Conservation (phyloP, 2,888 invertebrate genomes). For the Scaptomyza cyrtandrae region DNA sequence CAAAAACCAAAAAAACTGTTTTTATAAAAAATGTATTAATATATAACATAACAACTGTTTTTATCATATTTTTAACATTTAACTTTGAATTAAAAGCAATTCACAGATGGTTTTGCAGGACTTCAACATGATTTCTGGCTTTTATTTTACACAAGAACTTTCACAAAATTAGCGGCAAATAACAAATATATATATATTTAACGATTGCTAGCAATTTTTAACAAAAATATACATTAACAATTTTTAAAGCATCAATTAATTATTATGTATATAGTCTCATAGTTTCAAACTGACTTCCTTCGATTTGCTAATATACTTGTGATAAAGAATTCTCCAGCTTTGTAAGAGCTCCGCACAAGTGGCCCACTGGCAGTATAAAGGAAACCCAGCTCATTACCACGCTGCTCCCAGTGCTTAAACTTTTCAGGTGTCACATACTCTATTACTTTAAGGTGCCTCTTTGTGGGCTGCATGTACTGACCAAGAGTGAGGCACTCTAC, state of each 20-base stretch:
- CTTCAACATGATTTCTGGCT: not conserved
- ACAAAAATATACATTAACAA: conserved; percentile 11
- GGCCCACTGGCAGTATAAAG: conserved; percentile 99
- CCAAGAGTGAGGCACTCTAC: conserved; percentile 99
- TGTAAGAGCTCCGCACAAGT: conserved; percentile 97
- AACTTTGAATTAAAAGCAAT: not conserved
- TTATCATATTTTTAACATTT: not conserved
- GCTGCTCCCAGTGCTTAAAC: conserved; percentile 93
- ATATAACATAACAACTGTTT: too few species aligned
- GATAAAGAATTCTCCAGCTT: conserved; percentile 98
- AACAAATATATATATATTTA: conserved; percentile 22
- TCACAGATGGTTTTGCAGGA: too few species aligned
- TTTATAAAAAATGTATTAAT: too few species aligned
- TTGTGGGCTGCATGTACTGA: conserved; percentile 99
- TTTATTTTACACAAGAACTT: not conserved
- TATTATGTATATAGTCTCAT: not conserved
- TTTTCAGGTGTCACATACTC: conserved; percentile 99
- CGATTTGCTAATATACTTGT: conserved; percentile 90
- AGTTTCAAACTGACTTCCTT: conserved; percentile 35
- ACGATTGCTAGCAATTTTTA: conserved; percentile 24
- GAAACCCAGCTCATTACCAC: conserved; percentile 94
- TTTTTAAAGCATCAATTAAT: not conserved
- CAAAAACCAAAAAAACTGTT: not conserved
- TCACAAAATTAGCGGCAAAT: not conserved
- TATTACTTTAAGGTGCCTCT: conserved; percentile 95